Percentiles rank a stretch among this genome's conserved stretches.
These are phyloP conservation scores for Proisotoma minuta DNA, from an alignment of 2,888 invertebrate species.

Conservation along the genomic window DNA sequence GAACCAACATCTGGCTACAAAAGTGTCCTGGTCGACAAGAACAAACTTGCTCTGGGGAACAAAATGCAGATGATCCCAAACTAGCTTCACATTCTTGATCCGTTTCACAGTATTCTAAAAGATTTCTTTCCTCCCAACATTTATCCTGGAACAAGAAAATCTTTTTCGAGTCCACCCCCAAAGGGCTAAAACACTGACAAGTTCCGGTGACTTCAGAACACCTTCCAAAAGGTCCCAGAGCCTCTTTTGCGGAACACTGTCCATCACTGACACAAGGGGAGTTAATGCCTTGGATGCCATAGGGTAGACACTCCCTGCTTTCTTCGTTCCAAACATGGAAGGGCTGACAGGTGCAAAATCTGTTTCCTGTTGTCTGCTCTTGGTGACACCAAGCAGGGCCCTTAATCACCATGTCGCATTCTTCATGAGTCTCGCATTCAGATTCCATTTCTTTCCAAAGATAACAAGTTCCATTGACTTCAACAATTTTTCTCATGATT, in stretches of 20 bases:
- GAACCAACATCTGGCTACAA: constrained; percentile 6
- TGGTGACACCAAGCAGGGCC: constrained; percentile 8
- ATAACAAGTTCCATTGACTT: not conserved
- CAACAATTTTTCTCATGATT: not conserved
- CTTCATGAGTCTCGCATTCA: not conserved
- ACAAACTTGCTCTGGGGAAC: not conserved
- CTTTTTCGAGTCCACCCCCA: not conserved
- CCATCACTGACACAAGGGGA: constrained; percentile 1
- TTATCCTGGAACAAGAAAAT: not conserved
- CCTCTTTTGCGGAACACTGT: not conserved
- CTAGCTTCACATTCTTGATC: constrained; percentile 12
- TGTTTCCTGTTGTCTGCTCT: not conserved
- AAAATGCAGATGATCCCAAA: not conserved
- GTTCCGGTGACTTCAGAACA: not conserved
- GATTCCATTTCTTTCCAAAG: not conserved
- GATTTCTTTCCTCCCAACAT: constrained; percentile 2
- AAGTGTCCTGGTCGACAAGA: not conserved
- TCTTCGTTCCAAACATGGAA: constrained; percentile 3
- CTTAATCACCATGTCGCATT: not conserved
- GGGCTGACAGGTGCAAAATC: not conserved
- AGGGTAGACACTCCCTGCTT: not conserved
- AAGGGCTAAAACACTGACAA: not conserved
- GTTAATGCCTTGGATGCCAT: not conserved
- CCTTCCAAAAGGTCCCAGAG: not conserved
- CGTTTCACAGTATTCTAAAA: not conserved